These are phyloP conservation scores for Pteromalus puparum DNA, from an alignment of 1,140 invertebrate genomes.

Conservation along the genomic window DNA sequence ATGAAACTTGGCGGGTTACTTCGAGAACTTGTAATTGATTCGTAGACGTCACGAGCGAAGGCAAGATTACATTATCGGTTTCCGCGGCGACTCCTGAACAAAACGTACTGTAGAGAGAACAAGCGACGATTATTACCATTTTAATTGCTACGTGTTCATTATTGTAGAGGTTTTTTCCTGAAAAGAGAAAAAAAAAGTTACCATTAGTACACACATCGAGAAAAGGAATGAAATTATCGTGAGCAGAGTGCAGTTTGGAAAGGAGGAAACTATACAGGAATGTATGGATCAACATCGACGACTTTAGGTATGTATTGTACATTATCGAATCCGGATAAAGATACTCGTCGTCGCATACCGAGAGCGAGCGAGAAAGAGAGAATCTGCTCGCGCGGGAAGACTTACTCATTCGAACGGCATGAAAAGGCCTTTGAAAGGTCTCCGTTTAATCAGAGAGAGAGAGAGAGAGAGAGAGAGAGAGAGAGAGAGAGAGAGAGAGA, in stretches of 20 bases:
- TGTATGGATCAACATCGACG: background rate
- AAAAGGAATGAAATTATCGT: background rate
- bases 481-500: background rate
- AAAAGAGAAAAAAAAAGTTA: slow-evolving; percentile 76
- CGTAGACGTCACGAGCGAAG: background rate
- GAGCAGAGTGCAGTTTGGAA: background rate
- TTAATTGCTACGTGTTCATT: slow-evolving; percentile 99
- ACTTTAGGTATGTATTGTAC: background rate
- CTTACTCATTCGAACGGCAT: slow-evolving; percentile 28
- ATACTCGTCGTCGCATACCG: background rate
- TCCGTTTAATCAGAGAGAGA: slow-evolving; percentile 13
- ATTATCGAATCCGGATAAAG: slow-evolving; percentile 4
- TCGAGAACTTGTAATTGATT: background rate
- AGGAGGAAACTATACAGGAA: background rate
- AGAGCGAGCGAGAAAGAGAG: background rate
- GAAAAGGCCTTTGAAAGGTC: slow-evolving; percentile 20
- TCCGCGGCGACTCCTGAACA: background rate
- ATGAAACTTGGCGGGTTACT: background rate
- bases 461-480: background rate
- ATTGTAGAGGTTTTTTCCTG: slow-evolving; percentile 99
- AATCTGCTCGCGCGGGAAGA: slow-evolving; percentile 24
- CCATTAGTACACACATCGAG: slow-evolving; percentile 52
- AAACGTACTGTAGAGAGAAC: background rate
- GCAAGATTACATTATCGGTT: background rate
- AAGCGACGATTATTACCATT: slow-evolving; percentile 83